Base-by-base conservation (phyloP, 2,797 vertebrate genomes). In the Rhincodon typus region DNA sequence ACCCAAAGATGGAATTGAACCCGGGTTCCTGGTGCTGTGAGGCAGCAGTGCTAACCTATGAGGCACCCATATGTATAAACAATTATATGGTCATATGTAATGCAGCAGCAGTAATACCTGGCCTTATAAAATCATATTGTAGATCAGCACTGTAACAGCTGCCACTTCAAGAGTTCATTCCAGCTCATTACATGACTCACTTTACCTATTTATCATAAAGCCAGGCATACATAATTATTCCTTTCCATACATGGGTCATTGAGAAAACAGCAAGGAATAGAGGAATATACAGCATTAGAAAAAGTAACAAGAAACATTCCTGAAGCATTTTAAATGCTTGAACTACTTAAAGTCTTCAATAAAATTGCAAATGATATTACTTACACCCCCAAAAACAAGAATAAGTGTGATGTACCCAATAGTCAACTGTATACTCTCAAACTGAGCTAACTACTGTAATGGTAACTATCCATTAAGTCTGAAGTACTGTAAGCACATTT, bases 141-240 rank as follows among this genome's bases (percentile, higher is more conserved):
- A 66, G 57, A 66, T 91, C 88, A 91, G 88, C 88, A 66, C 62
- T 91, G 34, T 66, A 57, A 91, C 62, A 91, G 88, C 50, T 66
- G 57, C n/a, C 53, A 91, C 15, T 91, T 84, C 88, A 91, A 53
- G 88, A 91, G 50, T 34, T 66, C 88, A 91, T 46, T 57, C 30
- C 53, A 66, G 53, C 53, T 57, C 53, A 34, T n/a, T 91, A 30
- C 30, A 66, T n/a, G 88, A 91, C 88, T 91, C 53, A 91, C 53
- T 91, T 91, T 62, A 91, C 88, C 88, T 91, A 91, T 62, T 66
- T 91, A 91, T 91, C 53, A 66, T 66, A 91, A 66, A 34, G 30
- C 88, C 88, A 66, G 53, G 15, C 62, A 62, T n/a, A 91, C 30
- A 17, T 62, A 66, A 91, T 57, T 23, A 66, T 91, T 57, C 53